Percentiles rank a stretch among this genome's conserved stretches.
Evolutionary conservation across 2,113 vertebrate species (phyloP).

Genomic region (Pithys albifrons): DNA sequence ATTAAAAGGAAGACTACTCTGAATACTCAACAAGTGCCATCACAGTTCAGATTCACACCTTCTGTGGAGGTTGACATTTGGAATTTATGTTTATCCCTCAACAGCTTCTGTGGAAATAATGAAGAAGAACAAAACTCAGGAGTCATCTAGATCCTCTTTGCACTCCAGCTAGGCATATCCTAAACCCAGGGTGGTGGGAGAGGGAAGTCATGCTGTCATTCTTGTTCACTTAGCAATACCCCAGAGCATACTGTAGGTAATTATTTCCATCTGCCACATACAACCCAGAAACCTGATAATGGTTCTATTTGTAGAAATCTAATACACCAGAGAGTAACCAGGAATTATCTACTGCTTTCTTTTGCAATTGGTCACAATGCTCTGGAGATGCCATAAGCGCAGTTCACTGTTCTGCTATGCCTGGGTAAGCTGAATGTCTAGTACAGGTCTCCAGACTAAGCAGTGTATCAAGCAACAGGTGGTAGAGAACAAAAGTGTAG

Average conservation of each 20-base stretch:
- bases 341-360: slow-evolving; percentile 63
- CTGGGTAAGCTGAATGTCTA: slow-evolving; percentile 69
- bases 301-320: slow-evolving; percentile 53
- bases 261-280: slow-evolving; percentile 17
- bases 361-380: slow-evolving; percentile 56
- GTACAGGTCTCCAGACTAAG: slow-evolving; percentile 53
- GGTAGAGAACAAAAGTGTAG: background rate
- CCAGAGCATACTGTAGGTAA: background rate
- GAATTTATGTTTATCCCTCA: background rate
- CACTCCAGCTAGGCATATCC: background rate
- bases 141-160: background rate
- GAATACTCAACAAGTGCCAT: background rate
- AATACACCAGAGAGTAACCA: slow-evolving; percentile 57
- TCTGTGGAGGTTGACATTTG: background rate
- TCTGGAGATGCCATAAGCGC: slow-evolving; percentile 55
- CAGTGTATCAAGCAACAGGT: slow-evolving; percentile 62
- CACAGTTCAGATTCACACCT: background rate
- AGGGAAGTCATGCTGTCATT: background rate
- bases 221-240: background rate
- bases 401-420: slow-evolving; percentile 75
- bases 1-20: background rate
- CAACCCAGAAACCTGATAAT: slow-evolving; percentile 50
- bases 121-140: background rate
- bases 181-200: background rate
- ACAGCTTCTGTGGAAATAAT: background rate